Evolutionary conservation across 2,113 vertebrate genomes (phyloP).

Genomic region (Mustelus asterias): DNA sequence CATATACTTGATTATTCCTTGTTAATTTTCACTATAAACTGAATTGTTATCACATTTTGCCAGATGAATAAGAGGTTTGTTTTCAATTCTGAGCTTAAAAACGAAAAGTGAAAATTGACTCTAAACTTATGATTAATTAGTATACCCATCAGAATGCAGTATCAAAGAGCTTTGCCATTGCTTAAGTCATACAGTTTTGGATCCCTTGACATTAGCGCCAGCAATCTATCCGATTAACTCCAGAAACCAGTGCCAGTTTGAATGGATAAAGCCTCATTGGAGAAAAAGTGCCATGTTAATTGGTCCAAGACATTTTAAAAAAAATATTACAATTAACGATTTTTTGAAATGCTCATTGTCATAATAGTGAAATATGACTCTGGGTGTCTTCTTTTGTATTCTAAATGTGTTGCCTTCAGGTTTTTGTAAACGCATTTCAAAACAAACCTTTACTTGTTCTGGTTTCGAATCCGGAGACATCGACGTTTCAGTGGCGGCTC

Average conservation of each 20-base stretch:
- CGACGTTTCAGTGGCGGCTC: constrained; percentile 96
- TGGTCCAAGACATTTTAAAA: not conserved
- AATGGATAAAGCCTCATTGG: not conserved
- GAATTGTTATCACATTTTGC: not conserved
- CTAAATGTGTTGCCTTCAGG: constrained; percentile 21
- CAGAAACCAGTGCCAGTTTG: not conserved
- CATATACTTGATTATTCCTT: not conserved
- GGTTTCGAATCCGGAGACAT: constrained; percentile 99
- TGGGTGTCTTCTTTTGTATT: not conserved
- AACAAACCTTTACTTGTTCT: constrained; percentile 96
- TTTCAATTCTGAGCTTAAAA: not conserved
- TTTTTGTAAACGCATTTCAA: constrained; percentile 36
- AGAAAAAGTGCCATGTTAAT: not conserved
- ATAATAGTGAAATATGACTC: not conserved
- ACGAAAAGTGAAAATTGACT: not conserved
- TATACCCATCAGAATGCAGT: not conserved
- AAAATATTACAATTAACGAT: not conserved
- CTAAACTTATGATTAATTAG: not conserved
- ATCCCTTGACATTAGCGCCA: not conserved
- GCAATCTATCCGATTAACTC: not conserved
- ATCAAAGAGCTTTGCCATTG: not conserved
- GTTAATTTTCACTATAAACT: not conserved
- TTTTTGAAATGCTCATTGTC: constrained; percentile 1
- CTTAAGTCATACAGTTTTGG: not conserved
- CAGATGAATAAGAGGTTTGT: not conserved